Base-by-base conservation (phyloP, 2,888 invertebrate species). In the Ectobius pallidus region DNA sequence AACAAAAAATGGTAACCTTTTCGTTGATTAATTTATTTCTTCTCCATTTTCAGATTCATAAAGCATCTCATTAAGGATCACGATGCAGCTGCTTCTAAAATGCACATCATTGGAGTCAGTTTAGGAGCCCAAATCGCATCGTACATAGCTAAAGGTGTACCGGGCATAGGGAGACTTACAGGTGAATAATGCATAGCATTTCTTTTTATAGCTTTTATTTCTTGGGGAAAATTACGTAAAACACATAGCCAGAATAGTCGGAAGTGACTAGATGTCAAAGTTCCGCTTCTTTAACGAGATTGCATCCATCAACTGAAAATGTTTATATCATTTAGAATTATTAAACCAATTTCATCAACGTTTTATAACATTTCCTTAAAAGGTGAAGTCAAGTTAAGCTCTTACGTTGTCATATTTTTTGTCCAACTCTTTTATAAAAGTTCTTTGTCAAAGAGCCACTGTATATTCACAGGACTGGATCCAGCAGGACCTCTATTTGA, bases 401-500 rank as follows among this genome's bases (percentile, higher is more conserved):
- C 6, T 39, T 14, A 14, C 49, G 7, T 49, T n/a, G 4, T 6
- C 4, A n/a, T n/a, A n/a, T 49, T 49, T 49, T 49, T n/a, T 14
- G n/a, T 14, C 6, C 6, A 18, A 18, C 6, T 14, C 49, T 14
- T n/a, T n/a, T 14, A 49, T n/a, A 7, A 18, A 49, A 14, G 18
- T 7, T 14, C 7, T n/a, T 4, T 49, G 7, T n/a, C 16, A n/a
- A n/a, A 14, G 18, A 22, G 20, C 20, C 7, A 14, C 14, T 4
- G 0, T 61, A 2, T 16, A 3, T 4, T 62, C 22, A 14, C 22
- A 62, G 62, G 62, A 4, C 11, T 62, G 11, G 62, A 62, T 11
- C 62, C 62, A 20, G 62, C 62, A 18, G 62, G 34, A 20, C 20
- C 34, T 20, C 20, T 62, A 9, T 62, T 62, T 62, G 22, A 39